phyloP scores from a whole-genome alignment of 2,113 vertebrate species.

The Psilopsiagon aymara region DNA sequence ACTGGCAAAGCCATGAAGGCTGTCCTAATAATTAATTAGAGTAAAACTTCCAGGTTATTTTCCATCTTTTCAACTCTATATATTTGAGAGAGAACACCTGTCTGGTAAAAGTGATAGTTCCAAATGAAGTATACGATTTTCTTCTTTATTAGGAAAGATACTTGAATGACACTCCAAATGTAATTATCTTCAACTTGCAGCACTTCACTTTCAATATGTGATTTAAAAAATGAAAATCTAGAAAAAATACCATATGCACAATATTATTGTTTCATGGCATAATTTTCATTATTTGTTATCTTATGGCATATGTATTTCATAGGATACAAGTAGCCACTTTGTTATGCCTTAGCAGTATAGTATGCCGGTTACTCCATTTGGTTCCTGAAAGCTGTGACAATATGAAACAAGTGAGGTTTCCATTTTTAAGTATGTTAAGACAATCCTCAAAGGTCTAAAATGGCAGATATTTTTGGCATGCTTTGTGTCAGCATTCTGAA shows the following conservation, averaged over 20 bases:
- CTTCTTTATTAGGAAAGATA: background rate
- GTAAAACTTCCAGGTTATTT: slow-evolving; percentile 19
- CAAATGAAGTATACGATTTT: background rate
- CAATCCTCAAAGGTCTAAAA: background rate
- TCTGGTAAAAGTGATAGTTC: background rate
- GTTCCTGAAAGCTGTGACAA: background rate
- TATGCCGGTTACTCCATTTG: background rate
- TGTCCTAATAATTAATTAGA: slow-evolving; percentile 2
- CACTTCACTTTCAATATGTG: background rate
- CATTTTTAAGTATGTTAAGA: background rate
- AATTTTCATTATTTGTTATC: background rate
- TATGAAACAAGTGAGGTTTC: background rate
- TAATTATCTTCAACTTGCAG: background rate
- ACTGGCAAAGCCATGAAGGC: slow-evolving; percentile 7
- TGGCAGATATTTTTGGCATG: background rate
- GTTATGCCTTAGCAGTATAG: background rate
- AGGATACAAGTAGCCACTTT: background rate
- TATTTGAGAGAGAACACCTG: slow-evolving; percentile 54
- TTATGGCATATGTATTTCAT: background rate
- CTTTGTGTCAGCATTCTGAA: background rate
- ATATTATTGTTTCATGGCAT: background rate
- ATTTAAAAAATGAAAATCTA: background rate
- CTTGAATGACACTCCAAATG: background rate
- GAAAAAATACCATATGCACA: background rate
- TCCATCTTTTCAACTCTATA: background rate